Evolutionary conservation across 2,113 vertebrate genomes (phyloP), one percentile per base, ranked within the genome.

Genomic region (Hyperopisus bebe): DNA sequence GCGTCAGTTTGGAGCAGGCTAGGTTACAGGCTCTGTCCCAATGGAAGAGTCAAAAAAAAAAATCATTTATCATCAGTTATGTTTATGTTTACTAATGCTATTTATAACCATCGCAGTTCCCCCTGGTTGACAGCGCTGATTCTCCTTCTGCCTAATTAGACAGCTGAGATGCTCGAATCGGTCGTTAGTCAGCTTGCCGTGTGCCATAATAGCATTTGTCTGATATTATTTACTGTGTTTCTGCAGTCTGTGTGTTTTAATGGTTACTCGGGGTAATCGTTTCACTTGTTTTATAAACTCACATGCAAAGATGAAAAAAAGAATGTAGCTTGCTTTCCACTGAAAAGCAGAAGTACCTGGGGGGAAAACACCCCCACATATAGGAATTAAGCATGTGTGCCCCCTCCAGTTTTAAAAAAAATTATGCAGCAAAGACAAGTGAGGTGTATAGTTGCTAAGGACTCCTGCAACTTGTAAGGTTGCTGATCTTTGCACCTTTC

Each of bases 21-120:
- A 92, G 91, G 93, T 39, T 94, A 93, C 94, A 93, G 92, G 19
- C 90, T 93, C 89, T 92, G 5, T 92, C 91, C 90, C 89, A 15
- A 90, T 92, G 55, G 92, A 93, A 92, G 91, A 90, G 55, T 86
- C 90, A 39, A 77, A 19, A 77, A 8, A 93, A 94, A 66, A 91
- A 93, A 92, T 90, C 90, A 95, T 86, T 91, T 95, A 35, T 46
- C 13, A 92, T 95, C 48, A 62, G 66, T 90, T 86, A 19, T 0
- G 9, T 91, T 91, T 70, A 70, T 89, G 47, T 90, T 77, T 19
- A 88, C 46, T 87, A 91, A 21, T 90, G 92, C 35, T 91, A 70
- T 91, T 94, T 94, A 93, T 92, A 84, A 90, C 86, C 90, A 93
- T 94, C 8, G 48, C 10, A 88, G 46, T 58, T 88, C 92, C 91